These are phyloP conservation scores for Clivina fossor DNA, from an alignment of 2,888 invertebrate genomes.

Conservation along the genomic window DNA sequence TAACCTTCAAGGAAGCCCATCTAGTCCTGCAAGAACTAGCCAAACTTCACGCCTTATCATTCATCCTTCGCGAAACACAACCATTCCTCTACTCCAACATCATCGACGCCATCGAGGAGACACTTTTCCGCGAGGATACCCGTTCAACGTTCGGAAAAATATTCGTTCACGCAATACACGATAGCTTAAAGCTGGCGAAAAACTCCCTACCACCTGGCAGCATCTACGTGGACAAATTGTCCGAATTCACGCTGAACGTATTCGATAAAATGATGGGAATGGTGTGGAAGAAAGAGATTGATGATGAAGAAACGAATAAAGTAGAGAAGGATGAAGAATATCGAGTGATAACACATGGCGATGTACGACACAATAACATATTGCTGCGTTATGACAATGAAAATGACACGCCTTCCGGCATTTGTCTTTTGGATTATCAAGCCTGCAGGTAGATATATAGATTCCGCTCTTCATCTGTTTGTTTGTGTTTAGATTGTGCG, in stretches of 20 bases:
- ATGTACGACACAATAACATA: constrained; percentile 40
- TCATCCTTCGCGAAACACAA: constrained; percentile 38
- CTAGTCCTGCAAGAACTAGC: constrained; percentile 36
- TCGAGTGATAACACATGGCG: constrained; percentile 40
- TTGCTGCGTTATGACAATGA: constrained; percentile 32
- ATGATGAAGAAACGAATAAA: no score
- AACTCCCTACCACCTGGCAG: constrained; percentile 38
- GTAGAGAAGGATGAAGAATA: constrained; percentile 30
- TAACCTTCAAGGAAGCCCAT: constrained; percentile 22
- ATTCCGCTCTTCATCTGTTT: not conserved
- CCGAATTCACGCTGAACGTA: no score
- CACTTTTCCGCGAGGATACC: constrained; percentile 33
- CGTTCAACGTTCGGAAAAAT: constrained; percentile 33
- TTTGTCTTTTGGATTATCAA: constrained; percentile 41
- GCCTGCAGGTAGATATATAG: constrained; percentile 34
- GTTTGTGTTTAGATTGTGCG: no score
- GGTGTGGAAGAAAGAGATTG: no score
- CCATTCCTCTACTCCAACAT: constrained; percentile 35
- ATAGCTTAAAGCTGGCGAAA: constrained; percentile 40
- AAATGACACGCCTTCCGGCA: constrained; percentile 7
- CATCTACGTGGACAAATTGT: constrained; percentile 39
- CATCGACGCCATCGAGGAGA: constrained; percentile 38
- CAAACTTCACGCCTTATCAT: constrained; percentile 41
- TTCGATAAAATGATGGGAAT: constrained; percentile 33
- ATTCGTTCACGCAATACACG: constrained; percentile 39